Evolutionary conservation across 92 coral and sea anemone species (phyloP).

Genomic region (Phenganax marumi): DNA sequence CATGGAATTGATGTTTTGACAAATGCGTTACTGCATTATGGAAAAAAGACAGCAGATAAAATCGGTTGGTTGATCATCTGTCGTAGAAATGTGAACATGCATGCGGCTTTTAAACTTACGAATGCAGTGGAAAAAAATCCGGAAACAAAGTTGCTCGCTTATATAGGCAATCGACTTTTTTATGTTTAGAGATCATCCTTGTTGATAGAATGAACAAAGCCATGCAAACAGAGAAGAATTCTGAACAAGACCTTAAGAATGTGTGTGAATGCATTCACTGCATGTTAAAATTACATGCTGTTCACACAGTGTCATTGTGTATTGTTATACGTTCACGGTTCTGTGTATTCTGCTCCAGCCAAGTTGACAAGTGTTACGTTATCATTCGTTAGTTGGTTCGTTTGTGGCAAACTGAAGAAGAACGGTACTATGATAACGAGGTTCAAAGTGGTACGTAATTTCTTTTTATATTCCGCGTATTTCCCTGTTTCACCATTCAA

Average conservation of each 20-base stretch:
- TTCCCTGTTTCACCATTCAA: neutral
- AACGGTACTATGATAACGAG: neutral
- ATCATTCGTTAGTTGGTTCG: neutral
- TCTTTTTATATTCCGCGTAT: neutral
- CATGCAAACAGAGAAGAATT: neutral
- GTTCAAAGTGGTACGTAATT: neutral
- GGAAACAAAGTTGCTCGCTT: too few relatives aligned
- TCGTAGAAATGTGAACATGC: too few relatives aligned
- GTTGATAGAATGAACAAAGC: conserved; percentile 16
- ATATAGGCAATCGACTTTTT: too few relatives aligned
- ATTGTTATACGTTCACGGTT: neutral
- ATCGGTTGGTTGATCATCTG: neutral
- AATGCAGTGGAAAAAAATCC: too few relatives aligned
- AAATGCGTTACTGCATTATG: conserved; percentile 18
- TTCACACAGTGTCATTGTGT: neutral
- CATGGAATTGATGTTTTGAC: conserved; percentile 16
- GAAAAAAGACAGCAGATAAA: neutral
- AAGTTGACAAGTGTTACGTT: neutral
- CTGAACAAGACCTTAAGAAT: neutral
- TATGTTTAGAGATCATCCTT: neutral
- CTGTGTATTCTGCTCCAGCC: neutral
- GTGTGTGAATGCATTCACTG: conserved; percentile 1
- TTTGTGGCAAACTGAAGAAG: conserved; percentile 12
- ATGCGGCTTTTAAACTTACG: too few relatives aligned
- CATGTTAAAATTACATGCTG: neutral